These are phyloP conservation scores for Nibea coibor DNA, from an alignment of 2,113 vertebrate species.

Conservation along the genomic window DNA sequence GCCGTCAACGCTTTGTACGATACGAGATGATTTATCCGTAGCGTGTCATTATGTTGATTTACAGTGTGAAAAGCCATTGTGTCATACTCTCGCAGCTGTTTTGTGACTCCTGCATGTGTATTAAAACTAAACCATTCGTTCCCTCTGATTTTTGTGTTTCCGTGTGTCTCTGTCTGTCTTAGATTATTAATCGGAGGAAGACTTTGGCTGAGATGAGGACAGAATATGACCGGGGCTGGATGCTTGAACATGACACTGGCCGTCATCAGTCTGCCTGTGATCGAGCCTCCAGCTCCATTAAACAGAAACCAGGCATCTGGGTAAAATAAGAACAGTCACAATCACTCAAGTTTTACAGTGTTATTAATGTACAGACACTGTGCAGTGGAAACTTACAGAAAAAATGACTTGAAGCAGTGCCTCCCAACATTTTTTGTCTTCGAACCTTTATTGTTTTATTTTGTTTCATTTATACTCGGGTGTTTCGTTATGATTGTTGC, in stretches of 20 bases:
- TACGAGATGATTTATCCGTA: background rate
- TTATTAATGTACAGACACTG: background rate
- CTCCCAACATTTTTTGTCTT: background rate
- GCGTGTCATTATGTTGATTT: background rate
- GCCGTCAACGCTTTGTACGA: background rate
- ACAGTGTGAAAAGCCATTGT: background rate
- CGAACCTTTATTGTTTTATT: no score
- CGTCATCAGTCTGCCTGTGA: conserved; percentile 44
- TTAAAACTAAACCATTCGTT: background rate
- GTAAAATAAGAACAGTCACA: conserved; percentile 48
- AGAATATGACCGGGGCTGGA: conserved; percentile 80
- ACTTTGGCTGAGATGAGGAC: conserved; percentile 82
- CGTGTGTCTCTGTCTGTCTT: conserved; percentile 9
- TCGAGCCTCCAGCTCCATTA: conserved; percentile 54
- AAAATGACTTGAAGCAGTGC: background rate
- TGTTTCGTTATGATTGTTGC: no score
- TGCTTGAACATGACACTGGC: conserved; percentile 66
- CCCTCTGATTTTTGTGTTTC: background rate
- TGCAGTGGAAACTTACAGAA: background rate
- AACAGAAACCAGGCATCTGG: conserved; percentile 74
- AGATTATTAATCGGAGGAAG: conserved; percentile 91
- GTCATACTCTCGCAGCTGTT: background rate
- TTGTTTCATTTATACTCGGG: no score
- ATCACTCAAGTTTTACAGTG: background rate
- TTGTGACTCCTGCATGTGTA: background rate